phyloP scores from a whole-genome alignment of 2,888 invertebrate genomes.

The Euproctis similis region DNA sequence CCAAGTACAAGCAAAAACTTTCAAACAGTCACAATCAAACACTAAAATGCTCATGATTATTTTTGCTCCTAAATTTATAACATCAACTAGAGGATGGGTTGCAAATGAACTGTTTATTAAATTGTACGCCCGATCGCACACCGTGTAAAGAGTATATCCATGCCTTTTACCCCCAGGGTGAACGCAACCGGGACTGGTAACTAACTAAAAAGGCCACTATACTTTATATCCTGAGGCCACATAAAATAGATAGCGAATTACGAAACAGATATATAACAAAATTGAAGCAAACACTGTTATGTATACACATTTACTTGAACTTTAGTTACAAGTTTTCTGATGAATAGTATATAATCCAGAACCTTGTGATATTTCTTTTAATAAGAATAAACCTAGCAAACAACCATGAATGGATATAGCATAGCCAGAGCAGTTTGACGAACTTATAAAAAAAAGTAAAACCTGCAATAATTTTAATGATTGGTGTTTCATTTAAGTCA shows the following conservation, averaged over 20 bases:
- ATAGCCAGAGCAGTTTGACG: too few species aligned
- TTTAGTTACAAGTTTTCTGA: too few species aligned
- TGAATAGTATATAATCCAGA: too few species aligned
- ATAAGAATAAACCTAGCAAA: too few species aligned
- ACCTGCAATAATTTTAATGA: too few species aligned
- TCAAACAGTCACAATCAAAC: constrained; percentile 2
- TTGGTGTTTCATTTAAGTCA: too few species aligned
- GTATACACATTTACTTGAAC: too few species aligned
- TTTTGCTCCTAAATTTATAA: constrained; percentile 7
- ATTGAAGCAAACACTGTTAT: too few species aligned
- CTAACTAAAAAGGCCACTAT: constrained; percentile 18
- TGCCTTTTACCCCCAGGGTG: constrained; percentile 18
- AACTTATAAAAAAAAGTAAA: too few species aligned
- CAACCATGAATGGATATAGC: too few species aligned
- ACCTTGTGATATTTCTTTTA: too few species aligned
- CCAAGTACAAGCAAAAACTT: background rate
- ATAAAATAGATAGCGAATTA: constrained; percentile 15
- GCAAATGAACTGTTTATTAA: constrained; percentile 32
- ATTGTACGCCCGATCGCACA: constrained; percentile 27
- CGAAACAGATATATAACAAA: too few species aligned
- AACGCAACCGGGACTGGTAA: constrained; percentile 16
- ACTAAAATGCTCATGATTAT: background rate
- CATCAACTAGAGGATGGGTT: constrained; percentile 25
- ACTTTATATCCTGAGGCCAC: constrained; percentile 10
- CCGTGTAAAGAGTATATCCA: constrained; percentile 20